Evolutionary conservation across 2,797 vertebrate genomes (phyloP), one percentile per base, ranked within the genome.

Genomic region (Chelon labrosus): DNA sequence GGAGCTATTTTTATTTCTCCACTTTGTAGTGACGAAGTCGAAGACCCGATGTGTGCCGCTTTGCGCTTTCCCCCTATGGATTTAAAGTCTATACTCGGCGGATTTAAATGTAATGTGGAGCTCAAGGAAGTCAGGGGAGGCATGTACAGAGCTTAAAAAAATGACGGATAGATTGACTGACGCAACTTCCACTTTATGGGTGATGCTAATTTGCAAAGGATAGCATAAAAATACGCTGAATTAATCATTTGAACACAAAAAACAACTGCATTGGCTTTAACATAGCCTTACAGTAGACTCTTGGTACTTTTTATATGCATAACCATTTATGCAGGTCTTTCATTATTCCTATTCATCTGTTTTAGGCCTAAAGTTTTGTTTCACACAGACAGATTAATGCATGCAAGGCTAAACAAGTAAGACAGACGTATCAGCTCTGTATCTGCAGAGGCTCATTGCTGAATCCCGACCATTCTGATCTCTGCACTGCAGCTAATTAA

Each of bases 401-500:
- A 42, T 22, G 25, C 37, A 57, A 12, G 3, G 35, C 39, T 46
- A 1, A 38, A 65, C 39, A 12, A 61, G 16, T 38, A n/a, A 2
- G 41, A 51, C 11, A 17, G 44, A 22, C 52, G 9, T 14, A n/a
- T 67, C 9, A 39, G 8, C 68, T 59, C n/a, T 44, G 19, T 13
- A 35, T 73, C 71, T 76, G 61, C 56, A 68, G 71, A 19, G 11
- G 63, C 54, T 85, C 57, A 47, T 69, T 64, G 46, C 65, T 67
- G 59, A 65, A 61, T 22, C 51, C 61, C 63, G 78, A 63, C 55
- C 61, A 57, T 60, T 69, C 55, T 58, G 16, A 55, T 68, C 47
- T 50, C 80, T 65, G 73, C 73, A 69, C 65, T 74, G 77, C 78
- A 65, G 85, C 85, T 86, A 82, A 86, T 85, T 82, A 74, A 75